These are phyloP conservation scores for Crotalus horridus DNA, from an alignment of 2,113 vertebrate species.

Conservation along the genomic window DNA sequence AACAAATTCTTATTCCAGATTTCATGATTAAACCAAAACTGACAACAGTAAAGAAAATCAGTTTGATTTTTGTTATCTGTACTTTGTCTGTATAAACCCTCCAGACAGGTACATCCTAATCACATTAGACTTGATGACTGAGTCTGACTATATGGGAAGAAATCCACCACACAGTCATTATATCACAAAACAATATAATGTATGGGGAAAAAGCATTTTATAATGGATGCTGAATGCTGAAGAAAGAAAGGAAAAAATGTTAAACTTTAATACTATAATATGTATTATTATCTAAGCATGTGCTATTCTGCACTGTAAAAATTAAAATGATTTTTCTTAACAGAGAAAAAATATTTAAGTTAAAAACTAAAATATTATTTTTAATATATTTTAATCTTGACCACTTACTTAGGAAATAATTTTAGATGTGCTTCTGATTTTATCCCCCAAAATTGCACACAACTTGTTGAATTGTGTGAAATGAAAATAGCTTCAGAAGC, in stretches of 20 bases:
- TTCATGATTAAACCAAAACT: not conserved
- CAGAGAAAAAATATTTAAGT: not conserved
- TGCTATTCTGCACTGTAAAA: not conserved
- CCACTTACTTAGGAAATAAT: slow-evolving; percentile 33
- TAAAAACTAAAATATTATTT: slow-evolving; percentile 24
- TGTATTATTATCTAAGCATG: not conserved
- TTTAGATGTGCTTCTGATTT: slow-evolving; percentile 16
- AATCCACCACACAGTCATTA: not conserved
- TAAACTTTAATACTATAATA: not conserved
- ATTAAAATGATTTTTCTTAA: not conserved
- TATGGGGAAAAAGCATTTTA: not conserved
- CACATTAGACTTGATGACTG: not conserved
- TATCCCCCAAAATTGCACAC: not conserved
- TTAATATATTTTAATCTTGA: not conserved
- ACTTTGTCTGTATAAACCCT: not conserved
- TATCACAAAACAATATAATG: not conserved
- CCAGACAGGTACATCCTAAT: not conserved
- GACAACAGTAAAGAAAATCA: not conserved
- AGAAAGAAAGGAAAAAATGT: not conserved
- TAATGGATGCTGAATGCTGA: not conserved
- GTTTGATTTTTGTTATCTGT: not conserved
- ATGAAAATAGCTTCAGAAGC: slow-evolving; percentile 38
- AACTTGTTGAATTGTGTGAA: rapidly evolving
- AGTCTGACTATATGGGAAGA: not conserved
- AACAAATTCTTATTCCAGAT: not conserved